Conservation (phyloP, 2,888 invertebrate species). For the Meta bourneti region DNA sequence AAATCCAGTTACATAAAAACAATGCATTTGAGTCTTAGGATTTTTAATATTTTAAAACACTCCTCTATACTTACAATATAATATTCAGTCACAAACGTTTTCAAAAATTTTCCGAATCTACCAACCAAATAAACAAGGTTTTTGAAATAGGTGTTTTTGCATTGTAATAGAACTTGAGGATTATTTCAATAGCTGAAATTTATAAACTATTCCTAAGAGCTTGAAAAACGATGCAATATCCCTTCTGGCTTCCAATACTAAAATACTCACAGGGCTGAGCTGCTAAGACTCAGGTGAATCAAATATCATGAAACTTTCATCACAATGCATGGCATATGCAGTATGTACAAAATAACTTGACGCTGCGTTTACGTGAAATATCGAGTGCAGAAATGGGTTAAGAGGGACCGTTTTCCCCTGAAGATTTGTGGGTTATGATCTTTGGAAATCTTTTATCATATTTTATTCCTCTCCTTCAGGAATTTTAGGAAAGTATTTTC, state of each 20-base stretch:
- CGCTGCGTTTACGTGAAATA: slow-evolving; percentile 9
- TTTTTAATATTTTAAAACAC: too few relatives aligned
- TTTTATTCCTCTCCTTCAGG: slow-evolving; percentile 11
- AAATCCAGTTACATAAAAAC: too few relatives aligned
- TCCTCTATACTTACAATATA: too few relatives aligned
- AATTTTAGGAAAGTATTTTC: slow-evolving; percentile 6
- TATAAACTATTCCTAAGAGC: too few relatives aligned
- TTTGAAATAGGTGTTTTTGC: too few relatives aligned
- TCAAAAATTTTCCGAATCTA: too few relatives aligned
- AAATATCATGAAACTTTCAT: neutral
- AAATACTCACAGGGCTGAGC: neutral
- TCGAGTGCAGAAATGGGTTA: neutral
- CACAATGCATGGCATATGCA: neutral
- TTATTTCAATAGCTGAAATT: too few relatives aligned
- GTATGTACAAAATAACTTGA: neutral
- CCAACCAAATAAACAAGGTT: too few relatives aligned
- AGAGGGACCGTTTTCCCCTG: neutral
- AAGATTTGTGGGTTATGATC: slow-evolving; percentile 6
- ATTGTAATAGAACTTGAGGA: too few relatives aligned
- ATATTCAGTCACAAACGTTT: too few relatives aligned
- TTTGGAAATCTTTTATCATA: slow-evolving; percentile 23
- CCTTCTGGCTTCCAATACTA: neutral
- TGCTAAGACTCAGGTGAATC: neutral
- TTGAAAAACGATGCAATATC: neutral
- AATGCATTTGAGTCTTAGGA: too few relatives aligned